These are phyloP conservation scores for Hippolais icterina DNA, from an alignment of 2,113 vertebrate species.

Conservation along the genomic window DNA sequence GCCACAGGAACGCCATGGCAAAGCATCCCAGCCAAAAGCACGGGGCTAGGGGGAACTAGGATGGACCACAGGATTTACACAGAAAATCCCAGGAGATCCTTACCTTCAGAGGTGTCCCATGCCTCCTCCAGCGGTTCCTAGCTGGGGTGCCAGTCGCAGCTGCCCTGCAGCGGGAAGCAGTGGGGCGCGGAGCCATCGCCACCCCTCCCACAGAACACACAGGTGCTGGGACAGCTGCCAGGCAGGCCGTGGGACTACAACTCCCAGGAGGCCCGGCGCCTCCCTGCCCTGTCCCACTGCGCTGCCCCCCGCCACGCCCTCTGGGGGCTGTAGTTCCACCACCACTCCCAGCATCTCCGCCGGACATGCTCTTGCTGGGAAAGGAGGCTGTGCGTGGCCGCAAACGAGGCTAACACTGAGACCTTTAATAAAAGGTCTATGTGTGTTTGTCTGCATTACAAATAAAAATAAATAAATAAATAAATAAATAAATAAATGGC, in stretches of 20 bases:
- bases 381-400: not conserved
- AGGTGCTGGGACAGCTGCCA: not conserved
- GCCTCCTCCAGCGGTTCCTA: not conserved
- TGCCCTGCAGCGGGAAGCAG: not conserved
- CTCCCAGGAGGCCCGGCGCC: not conserved
- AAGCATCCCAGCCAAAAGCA: not conserved
- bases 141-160: not conserved
- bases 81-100: not conserved
- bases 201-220: not conserved
- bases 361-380: rapidly evolving
- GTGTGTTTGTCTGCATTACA: not conserved
- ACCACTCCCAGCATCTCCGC: rapidly evolving
- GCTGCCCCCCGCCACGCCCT: not conserved
- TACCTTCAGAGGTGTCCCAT: not conserved
- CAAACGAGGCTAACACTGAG: not conserved
- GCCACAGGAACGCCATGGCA: not conserved
- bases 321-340: slow-evolving; percentile 13
- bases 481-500: too few species aligned
- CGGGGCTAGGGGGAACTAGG: rapidly evolving
- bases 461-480: not conserved
- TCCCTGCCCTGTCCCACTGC: rapidly evolving
- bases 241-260: not conserved
- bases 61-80: not conserved
- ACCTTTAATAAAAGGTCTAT: rapidly evolving
- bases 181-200: not conserved